These are phyloP conservation scores for Melieria omissa DNA, from an alignment of 2,888 invertebrate species.

Conservation along the genomic window DNA sequence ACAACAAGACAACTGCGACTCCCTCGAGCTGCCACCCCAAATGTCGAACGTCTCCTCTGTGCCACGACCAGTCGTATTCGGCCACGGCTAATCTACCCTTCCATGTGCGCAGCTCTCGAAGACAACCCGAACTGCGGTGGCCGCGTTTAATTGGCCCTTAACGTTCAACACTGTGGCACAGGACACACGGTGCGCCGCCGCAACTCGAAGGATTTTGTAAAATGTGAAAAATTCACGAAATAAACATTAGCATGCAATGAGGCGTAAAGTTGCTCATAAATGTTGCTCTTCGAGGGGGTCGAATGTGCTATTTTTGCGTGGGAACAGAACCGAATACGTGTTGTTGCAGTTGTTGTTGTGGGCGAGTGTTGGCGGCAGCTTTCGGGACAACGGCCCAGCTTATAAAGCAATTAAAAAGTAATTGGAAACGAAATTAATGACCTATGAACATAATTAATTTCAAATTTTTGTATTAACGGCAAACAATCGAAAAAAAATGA, in stretches of 20 bases:
- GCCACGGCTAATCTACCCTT: no score
- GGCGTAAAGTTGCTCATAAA: slow-evolving; percentile 33
- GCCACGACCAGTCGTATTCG: no score
- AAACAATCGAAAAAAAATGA: no score
- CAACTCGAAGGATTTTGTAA: not conserved
- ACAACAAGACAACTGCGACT: no score
- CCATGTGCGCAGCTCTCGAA: no score
- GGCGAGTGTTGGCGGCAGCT: not conserved
- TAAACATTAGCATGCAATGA: slow-evolving; percentile 40
- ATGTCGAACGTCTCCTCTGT: no score
- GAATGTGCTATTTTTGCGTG: slow-evolving; percentile 31
- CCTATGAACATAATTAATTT: slow-evolving; percentile 43
- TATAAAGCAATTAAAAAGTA: slow-evolving; percentile 44
- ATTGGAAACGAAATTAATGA: slow-evolving; percentile 58
- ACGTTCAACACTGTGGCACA: slow-evolving; percentile 30
- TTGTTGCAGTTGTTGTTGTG: not conserved
- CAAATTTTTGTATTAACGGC: not conserved
- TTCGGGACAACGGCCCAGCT: not conserved
- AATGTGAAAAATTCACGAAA: slow-evolving; percentile 21
- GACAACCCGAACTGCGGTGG: not conserved
- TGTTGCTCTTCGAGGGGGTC: not conserved
- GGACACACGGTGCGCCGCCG: not conserved
- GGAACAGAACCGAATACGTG: slow-evolving; percentile 14
- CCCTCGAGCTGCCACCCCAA: no score
- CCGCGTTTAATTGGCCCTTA: slow-evolving; percentile 35